Evolutionary conservation across 2,797 vertebrate species (phyloP).

Genomic region (Typhlichthys eigenmanni): DNA sequence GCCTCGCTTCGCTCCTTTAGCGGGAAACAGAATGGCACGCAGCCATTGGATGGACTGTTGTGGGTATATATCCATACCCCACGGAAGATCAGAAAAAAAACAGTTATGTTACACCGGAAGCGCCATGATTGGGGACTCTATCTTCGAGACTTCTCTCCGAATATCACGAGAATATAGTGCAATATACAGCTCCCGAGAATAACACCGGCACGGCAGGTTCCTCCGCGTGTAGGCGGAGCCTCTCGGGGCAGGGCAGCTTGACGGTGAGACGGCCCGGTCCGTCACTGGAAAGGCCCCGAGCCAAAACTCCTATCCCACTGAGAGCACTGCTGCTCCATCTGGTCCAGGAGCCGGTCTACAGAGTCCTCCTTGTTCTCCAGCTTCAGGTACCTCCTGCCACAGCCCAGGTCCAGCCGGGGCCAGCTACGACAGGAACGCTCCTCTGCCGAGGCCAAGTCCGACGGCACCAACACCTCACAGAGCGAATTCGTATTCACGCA

Average conservation of each 20-base stretch:
- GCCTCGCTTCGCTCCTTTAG: constrained; percentile 22
- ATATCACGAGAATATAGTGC: constrained; percentile 12
- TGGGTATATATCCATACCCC: constrained; percentile 20
- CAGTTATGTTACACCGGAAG: constrained; percentile 19
- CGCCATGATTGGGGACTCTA: constrained; percentile 8
- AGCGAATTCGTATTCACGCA: constrained; percentile 63
- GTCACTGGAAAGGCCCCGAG: constrained; percentile 74
- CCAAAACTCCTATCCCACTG: constrained; percentile 68
- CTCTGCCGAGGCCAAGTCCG: constrained; percentile 58
- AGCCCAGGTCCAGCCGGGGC: constrained; percentile 85
- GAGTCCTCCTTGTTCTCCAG: constrained; percentile 84
- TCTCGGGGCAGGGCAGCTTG: not conserved
- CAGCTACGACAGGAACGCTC: constrained; percentile 85
- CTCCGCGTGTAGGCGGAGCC: not conserved
- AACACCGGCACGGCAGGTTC: not conserved
- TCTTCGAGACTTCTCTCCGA: constrained; percentile 7
- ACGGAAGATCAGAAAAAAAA: constrained; percentile 12
- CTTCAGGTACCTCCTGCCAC: constrained; percentile 80
- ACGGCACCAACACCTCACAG: constrained; percentile 60
- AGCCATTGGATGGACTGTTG: constrained; percentile 5
- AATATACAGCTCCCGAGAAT: constrained; percentile 29
- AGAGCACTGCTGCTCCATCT: constrained; percentile 67
- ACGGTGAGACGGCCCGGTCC: constrained; percentile 5
- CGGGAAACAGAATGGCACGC: constrained; percentile 20
- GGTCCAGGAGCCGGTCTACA: constrained; percentile 78